phyloP scores from a whole-genome alignment of 2,888 invertebrate genomes.

The Cephus pulcher region DNA sequence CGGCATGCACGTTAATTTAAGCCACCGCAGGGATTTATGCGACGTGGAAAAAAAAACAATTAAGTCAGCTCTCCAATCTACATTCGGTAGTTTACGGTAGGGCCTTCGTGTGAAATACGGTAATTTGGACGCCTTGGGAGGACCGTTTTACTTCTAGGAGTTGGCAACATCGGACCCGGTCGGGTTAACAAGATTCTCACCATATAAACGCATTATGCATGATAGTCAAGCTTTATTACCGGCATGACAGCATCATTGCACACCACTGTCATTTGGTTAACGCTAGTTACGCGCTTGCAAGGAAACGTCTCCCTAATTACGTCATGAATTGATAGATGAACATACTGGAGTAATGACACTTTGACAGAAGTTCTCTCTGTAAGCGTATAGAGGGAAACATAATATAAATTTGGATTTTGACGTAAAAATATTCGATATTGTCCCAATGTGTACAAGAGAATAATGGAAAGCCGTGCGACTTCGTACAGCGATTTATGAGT shows the following conservation, averaged over 20 bases:
- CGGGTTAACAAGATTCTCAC: conserved; percentile 34
- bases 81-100: not conserved
- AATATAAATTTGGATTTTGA: too few species aligned
- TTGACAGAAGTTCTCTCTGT: not conserved
- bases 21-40: conserved; percentile 29
- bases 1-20: conserved; percentile 36
- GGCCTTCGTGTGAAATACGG: conserved; percentile 1
- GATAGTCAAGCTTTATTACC: conserved; percentile 30
- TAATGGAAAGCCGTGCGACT: not conserved
- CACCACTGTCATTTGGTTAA: not conserved
- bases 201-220: conserved; percentile 33
- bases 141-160: conserved; percentile 10
- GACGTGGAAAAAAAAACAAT: conserved; percentile 24
- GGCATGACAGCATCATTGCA: conserved; percentile 15
- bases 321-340: not conserved
- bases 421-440: too few species aligned
- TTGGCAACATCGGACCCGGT: conserved; percentile 1
- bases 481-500: not conserved
- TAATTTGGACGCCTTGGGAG: conserved; percentile 12
- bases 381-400: not conserved
- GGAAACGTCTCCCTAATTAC: not conserved
- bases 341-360: not conserved
- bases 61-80: conserved; percentile 22
- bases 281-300: not conserved
- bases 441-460: too few species aligned